These are phyloP conservation scores for Phocides pigmalion DNA, from an alignment of 1,140 invertebrate genomes.

Conservation along the genomic window DNA sequence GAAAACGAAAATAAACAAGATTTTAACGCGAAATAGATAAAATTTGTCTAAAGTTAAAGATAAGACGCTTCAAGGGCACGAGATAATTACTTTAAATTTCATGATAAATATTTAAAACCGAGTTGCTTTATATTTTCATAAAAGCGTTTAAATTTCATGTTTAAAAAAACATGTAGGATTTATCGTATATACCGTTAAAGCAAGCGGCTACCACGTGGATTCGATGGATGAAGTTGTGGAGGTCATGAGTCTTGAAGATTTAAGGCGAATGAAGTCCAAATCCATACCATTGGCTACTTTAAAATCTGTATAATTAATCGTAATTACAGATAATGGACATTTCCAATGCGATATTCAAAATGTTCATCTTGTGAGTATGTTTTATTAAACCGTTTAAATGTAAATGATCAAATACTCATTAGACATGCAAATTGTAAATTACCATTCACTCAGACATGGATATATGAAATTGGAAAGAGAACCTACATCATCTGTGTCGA, in stretches of 20 bases:
- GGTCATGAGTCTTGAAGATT: background rate
- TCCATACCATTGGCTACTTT: background rate
- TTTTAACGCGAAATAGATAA: constrained; percentile 2
- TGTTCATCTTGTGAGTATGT: background rate
- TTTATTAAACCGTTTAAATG: background rate
- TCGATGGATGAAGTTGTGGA: too few relatives aligned
- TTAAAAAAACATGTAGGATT: too few relatives aligned
- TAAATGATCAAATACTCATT: constrained; percentile 3
- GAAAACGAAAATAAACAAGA: constrained; percentile 13
- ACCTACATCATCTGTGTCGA: background rate
- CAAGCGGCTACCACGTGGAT: too few relatives aligned
- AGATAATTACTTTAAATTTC: background rate
- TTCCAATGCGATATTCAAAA: background rate
- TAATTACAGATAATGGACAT: background rate
- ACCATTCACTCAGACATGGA: background rate
- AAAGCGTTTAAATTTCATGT: background rate
- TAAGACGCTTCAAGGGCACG: background rate
- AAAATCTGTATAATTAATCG: background rate
- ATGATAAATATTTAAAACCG: background rate
- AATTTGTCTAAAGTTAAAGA: background rate
- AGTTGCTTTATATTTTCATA: background rate
- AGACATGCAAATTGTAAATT: constrained; percentile 1
- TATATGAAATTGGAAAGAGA: background rate
- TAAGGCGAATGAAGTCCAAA: background rate
- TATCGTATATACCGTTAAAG: too few relatives aligned